Evolutionary conservation across 1,140 invertebrate species (phyloP), one percentile per base, ranked within the genome.

Genomic region (Gonioctena quinquepunctata): DNA sequence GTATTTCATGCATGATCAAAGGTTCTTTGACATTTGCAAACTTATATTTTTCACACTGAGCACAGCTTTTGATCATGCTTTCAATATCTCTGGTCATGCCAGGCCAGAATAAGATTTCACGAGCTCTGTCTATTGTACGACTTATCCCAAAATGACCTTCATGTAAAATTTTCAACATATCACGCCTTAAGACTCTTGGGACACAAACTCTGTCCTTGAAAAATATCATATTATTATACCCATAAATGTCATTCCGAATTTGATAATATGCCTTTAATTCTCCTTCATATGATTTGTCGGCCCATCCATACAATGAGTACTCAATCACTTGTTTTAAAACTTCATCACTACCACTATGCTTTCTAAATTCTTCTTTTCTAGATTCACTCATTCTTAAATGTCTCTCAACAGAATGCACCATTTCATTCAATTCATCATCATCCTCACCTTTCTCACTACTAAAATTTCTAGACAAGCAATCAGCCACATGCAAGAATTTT

Each of bases 21-120:
- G 83, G 79, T 73, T 85, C 79, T 73, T 81, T 82, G 7, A 33
- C n/a, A 65, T 80, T 79, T 16, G 64, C 70, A 11, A 67, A 73
- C 57, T 60, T 60, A 71, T 73, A 78, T 69, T 75, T 78, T 21
- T 70, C 1, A 72, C 84, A 86, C 21, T 60, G 75, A 33, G 68
- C 49, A 77, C 83, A 85, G 57, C 76, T 80, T 49, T 49, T 49
- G n/a, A 85, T 69, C n/a, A 76, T 61, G 18, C 82, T 69, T 77
- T 82, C 78, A 19, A 86, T 82, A 52, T 86, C 76, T 56, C 72
- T 75, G 26, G 69, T 73, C 66, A 86, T 83, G n/a, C 74, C 74
- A 18, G 83, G 84, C 83, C 84, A 86, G 54, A 72, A 75, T 11
- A 72, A 64, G 2, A 66, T 60, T 66, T 66, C 13, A 62, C 69